Evolutionary conservation across 2,797 vertebrate genomes (phyloP).

Genomic region (Pterois miles): DNA sequence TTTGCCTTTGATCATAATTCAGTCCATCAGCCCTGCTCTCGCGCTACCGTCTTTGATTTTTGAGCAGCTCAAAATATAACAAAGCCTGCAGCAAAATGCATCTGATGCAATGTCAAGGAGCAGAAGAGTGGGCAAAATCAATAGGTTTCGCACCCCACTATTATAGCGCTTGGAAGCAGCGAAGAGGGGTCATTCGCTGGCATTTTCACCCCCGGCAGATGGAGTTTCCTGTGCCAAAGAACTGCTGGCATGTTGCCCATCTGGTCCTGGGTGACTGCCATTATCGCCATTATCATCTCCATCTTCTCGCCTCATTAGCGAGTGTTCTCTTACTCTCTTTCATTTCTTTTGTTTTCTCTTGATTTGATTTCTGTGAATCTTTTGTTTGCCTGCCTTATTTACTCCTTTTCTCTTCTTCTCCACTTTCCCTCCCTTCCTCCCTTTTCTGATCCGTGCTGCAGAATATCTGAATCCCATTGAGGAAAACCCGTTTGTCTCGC

Average conservation of each 20-base stretch:
- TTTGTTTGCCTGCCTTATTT: conserved; percentile 1
- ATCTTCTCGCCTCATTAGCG: conserved; percentile 64
- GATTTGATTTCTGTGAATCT: conserved; percentile 19
- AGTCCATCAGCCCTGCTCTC: conserved; percentile 52
- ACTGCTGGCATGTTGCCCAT: conserved; percentile 68
- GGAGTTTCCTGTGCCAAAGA: conserved; percentile 71
- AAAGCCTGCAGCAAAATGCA: conserved; percentile 74
- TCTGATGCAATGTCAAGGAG: conserved; percentile 76
- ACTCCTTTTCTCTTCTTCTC: conserved; percentile 17
- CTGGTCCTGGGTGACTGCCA: conserved; percentile 60
- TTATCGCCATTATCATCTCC: conserved; percentile 69
- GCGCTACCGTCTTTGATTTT: conserved; percentile 65
- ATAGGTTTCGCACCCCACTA: conserved; percentile 72
- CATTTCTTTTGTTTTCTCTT: conserved; percentile 36
- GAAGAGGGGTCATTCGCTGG: conserved; percentile 73
- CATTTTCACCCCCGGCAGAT: conserved; percentile 73
- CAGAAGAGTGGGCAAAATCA: conserved; percentile 73
- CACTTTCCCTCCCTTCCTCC: background rate
- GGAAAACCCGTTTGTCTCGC: conserved; percentile 96
- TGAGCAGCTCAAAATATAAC: conserved; percentile 67
- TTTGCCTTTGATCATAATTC: conserved; percentile 74
- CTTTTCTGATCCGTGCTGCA: conserved; percentile 61
- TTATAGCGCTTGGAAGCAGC: conserved; percentile 64
- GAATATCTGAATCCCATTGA: conserved; percentile 95
- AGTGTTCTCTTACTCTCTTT: conserved; percentile 46